Evolutionary conservation across 2,797 vertebrate species (phyloP).

Genomic region (Halcyon smyrnensis): DNA sequence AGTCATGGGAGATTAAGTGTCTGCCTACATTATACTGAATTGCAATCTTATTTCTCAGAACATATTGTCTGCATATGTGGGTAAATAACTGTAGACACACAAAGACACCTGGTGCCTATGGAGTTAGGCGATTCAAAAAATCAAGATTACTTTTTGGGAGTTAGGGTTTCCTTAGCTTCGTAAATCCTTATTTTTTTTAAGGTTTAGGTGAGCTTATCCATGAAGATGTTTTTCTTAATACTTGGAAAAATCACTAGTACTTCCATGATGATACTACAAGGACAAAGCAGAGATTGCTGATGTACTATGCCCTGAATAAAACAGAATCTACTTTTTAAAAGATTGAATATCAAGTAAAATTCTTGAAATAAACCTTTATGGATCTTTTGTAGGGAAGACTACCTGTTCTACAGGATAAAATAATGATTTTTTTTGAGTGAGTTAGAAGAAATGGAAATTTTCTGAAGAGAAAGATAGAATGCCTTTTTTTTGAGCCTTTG

Average conservation of each 20-base stretch:
- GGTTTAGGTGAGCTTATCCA: background rate
- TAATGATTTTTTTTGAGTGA: background rate
- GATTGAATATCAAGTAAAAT: background rate
- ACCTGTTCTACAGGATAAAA: background rate
- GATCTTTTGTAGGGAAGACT: background rate
- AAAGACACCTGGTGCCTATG: background rate
- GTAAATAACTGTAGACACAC: background rate
- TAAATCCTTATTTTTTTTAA: background rate
- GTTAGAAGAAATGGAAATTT: background rate
- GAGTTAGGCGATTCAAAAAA: background rate
- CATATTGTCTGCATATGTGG: background rate
- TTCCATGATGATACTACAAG: background rate
- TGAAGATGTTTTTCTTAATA: background rate
- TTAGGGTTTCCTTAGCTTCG: background rate
- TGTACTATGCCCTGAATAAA: background rate
- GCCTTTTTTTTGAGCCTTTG: background rate
- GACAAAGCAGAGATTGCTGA: background rate
- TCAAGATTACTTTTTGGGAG: background rate
- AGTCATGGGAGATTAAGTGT: background rate
- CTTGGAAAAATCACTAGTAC: background rate
- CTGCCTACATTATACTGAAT: background rate
- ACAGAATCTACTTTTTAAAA: background rate
- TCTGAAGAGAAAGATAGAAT: background rate
- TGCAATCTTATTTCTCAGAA: background rate
- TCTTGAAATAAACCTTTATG: background rate